Evolutionary conservation across 2,113 vertebrate species (phyloP), one percentile per base, ranked within the genome.

Genomic region (Oophaga pumilio): DNA sequence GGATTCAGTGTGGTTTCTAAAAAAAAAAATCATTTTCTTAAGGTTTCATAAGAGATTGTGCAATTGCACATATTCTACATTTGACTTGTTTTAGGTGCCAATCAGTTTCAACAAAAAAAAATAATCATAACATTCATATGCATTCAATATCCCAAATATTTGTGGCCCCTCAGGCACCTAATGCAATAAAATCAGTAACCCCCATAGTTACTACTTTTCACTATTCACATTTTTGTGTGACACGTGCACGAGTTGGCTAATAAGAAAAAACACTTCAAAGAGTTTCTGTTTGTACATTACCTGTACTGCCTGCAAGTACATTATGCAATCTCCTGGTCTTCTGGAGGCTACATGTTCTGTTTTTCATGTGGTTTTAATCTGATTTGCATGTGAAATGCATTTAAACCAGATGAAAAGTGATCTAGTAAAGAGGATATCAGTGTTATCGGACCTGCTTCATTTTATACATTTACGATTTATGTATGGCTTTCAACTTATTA

Each of bases 341-440:
- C 26, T 80, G 33, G 26, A 33, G 28, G 17, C 56, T 59, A 43
- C 33, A 60, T 33, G 26, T 80, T 60, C 53, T 57, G 57, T 33
- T 80, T 33, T 26, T 80, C 77, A 80, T 80, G n/a, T 80, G 77
- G 77, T 33, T 80, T 60, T 59, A 57, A 80, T 80, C 26, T 43
- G n/a, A 2, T 60, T 33, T 80, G 77, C 77, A 33, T 79, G n/a
- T n/a, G 10, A 28, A 80, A 80, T 60, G 56, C 77, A 80, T 80
- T 80, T 60, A 80, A 59, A 57, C 56, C 53, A 60, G 77, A 80
- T 80, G 53, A 60, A 33, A 80, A 60, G 56, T 17, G 13, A 80
- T 12, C 77, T 33, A 33, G 24, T 8, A 56, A 53, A 59, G 15
- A 78, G 53, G 7, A n/a, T 60, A 77, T 59, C 26, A 59, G 11